A percentile compares a stretch with the other conserved stretches of the same genome.
Conservation (phyloP, 2,797 vertebrate genomes). For the Argya squamiceps region DNA sequence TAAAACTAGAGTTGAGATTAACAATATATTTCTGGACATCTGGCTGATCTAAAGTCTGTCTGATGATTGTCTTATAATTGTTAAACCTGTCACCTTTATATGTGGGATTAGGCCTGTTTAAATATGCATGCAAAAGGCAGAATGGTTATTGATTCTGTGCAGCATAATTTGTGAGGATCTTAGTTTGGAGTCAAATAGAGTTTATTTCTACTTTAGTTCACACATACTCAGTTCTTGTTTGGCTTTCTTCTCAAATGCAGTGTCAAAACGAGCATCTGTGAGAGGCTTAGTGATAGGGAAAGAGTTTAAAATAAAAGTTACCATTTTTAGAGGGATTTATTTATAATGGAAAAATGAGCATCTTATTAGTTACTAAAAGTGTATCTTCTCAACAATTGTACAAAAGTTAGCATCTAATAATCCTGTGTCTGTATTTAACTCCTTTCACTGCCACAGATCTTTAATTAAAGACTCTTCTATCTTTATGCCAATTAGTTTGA, state of each 20-base stretch:
- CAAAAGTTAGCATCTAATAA: background rate
- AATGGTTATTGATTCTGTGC: background rate
- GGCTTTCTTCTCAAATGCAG: background rate
- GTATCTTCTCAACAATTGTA: background rate
- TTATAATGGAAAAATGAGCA: background rate
- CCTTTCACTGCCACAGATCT: background rate
- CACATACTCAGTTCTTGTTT: background rate
- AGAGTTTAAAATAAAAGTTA: background rate
- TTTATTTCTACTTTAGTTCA: background rate
- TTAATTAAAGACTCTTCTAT: slow-evolving; percentile 17
- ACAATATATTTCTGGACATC: slow-evolving; percentile 34
- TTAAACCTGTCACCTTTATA: background rate
- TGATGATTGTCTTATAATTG: slow-evolving; percentile 15
- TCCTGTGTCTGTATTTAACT: slow-evolving; percentile 6
- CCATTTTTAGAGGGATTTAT: background rate
- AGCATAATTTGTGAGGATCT: background rate
- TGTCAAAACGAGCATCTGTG: background rate
- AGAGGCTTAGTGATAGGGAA: background rate
- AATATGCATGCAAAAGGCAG: background rate
- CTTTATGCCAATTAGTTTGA: background rate
- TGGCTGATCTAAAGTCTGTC: slow-evolving; percentile 35
- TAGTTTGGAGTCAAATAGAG: background rate
- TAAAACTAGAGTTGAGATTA: slow-evolving; percentile 31
- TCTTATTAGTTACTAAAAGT: background rate
- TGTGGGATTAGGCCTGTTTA: slow-evolving; percentile 18